Conservation (phyloP, 2,113 vertebrate species). For the Psilopsiagon aurifrons region DNA sequence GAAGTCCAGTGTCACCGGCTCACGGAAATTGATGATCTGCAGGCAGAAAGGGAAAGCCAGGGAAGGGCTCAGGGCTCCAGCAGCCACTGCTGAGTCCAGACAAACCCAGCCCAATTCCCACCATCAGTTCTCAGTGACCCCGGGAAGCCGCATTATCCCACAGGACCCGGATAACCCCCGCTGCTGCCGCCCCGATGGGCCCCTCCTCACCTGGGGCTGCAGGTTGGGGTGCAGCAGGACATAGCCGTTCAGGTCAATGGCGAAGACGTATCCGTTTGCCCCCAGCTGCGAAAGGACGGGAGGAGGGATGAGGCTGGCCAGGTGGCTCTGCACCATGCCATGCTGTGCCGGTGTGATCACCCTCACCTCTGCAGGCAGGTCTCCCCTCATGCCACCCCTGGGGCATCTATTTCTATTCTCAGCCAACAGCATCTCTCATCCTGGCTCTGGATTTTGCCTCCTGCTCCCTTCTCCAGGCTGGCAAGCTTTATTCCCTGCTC, state of each 20-base stretch:
- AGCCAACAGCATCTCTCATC: not conserved
- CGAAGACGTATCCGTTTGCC: slow-evolving; percentile 86
- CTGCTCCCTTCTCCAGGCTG: not conserved
- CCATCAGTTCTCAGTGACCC: not conserved
- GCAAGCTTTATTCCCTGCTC: not conserved
- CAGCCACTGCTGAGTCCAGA: fast-evolving
- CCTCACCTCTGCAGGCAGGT: not conserved
- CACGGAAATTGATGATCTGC: slow-evolving; percentile 94
- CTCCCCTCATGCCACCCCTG: fast-evolving
- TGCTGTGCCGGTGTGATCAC: not conserved
- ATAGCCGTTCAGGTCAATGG: slow-evolving; percentile 84
- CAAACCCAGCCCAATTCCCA: not conserved
- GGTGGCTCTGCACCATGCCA: fast-evolving
- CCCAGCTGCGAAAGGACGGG: slow-evolving; percentile 83
- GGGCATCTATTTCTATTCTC: not conserved
- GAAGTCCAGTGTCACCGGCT: slow-evolving; percentile 95
- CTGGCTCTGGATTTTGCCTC: not conserved
- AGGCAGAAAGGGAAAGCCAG: slow-evolving; percentile 5
- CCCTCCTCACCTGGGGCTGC: slow-evolving; percentile 85
- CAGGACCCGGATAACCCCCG: not conserved
- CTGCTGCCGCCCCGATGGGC: fast-evolving
- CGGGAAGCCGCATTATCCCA: not conserved
- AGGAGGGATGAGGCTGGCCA: not conserved
- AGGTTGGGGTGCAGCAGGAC: slow-evolving; percentile 85
- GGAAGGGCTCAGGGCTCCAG: not conserved